Evolutionary conservation across 1,140 invertebrate species (phyloP), one percentile per base, ranked within the genome.

Genomic region (Eupristina koningsbergeri): DNA sequence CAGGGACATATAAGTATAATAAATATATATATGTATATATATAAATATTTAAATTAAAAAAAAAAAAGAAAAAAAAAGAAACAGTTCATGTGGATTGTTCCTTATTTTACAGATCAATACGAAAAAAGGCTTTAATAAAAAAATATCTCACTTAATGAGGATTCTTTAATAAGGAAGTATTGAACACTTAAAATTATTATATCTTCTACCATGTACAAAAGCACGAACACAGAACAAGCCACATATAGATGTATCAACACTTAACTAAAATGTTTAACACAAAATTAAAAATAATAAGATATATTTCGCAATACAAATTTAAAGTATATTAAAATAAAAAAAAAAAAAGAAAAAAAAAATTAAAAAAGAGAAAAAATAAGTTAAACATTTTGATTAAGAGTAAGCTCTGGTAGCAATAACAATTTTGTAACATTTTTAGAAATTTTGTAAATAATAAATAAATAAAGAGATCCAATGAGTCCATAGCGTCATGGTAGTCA

Each of bases 361-460:
- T 58, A 80, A 63, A 79, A 86, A 26, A 84, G 53, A 82, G 69
- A 45, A 31, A 31, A 76, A 45, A 31, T 9, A 31, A 84, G 71
- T 83, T 84, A 86, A 86, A 89, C 87, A 88, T 89, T 89, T 91
- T 88, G 84, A 90, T 91, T 87, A 87, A 89, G 86, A 78, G 83
- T 75, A 82, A 85, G 86, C 87, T 88, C 89, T 91, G 90, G 89
- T 91, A 91, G 88, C 89, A 91, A 91, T 92, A 92, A 92, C 89
- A 91, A 92, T 92, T 92, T 92, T 91, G 90, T 91, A 92, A 91
- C 90, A 90, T 89, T 87, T 88, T 83, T 88, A 90, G 87, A 87
- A 87, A 90, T 90, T 89, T 90, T 88, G 84, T 88, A 90, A 89
- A 89, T 74, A 90, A 91, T 84, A 89, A 88, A 89, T 88, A 89